phyloP scores from a whole-genome alignment of 2,797 vertebrate species.

The Phoxinus dragarum region DNA sequence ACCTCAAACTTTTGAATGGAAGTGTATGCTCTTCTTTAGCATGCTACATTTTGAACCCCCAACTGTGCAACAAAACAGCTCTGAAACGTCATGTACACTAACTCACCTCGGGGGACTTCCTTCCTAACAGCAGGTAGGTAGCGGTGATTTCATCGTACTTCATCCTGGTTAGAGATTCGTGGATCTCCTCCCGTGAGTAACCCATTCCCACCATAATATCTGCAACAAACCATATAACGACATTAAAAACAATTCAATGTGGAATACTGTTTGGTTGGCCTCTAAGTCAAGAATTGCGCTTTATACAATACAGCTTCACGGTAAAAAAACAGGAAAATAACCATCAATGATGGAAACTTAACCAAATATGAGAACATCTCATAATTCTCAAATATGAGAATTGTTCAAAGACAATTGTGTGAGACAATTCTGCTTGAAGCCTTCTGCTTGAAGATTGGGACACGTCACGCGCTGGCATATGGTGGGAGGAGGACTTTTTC shows the following conservation, averaged over 20 bases:
- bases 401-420: too few species aligned
- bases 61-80: background rate
- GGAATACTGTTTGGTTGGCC: background rate
- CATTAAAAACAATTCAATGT: background rate
- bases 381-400: too few species aligned
- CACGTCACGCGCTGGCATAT: background rate
- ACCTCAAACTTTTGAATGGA: background rate
- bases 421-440: background rate
- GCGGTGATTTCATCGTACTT: slow-evolving; percentile 91
- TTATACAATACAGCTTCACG: background rate
- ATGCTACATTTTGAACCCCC: background rate
- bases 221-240: slow-evolving; percentile 62
- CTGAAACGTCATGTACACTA: background rate
- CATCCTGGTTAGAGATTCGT: slow-evolving; percentile 89
- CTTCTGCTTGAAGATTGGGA: background rate
- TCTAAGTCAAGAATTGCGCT: background rate
- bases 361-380: too few species aligned
- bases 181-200: slow-evolving; percentile 89
- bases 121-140: slow-evolving; percentile 86
- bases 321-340: background rate
- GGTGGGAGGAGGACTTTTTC: too few species aligned
- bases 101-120: slow-evolving; percentile 85
- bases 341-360: background rate
- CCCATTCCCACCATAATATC: slow-evolving; percentile 92
- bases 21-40: background rate